Base-by-base conservation (phyloP, 2,797 vertebrate genomes). In the Chiroxiphia lanceolata region DNA sequence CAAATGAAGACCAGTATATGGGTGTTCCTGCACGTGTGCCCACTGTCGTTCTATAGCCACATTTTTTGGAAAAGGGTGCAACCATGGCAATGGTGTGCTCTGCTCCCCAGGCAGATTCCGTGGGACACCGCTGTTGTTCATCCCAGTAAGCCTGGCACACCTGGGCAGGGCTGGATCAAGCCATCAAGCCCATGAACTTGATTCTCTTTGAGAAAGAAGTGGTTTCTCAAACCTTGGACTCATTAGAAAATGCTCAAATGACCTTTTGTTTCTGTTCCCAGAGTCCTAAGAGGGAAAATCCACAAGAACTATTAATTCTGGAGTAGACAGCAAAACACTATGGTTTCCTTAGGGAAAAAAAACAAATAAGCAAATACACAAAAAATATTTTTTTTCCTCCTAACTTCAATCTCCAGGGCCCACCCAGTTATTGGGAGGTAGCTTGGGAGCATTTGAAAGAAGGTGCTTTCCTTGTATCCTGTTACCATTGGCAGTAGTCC, bases 61-160 rank as follows among this genome's bases (percentile, higher is more conserved):
- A 2, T 5, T 11, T 47, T 69, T 47, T 33, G 5, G 20, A 6
- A 18, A 50, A 60, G 47, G 18, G 6, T 15, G 26, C 34, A 79
- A 1, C 27, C 7, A 1, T 27, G 33, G n/a, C 16, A 60, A 38
- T 40, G 10, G 15, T 2, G 1, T 51, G 34, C 48, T 63, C 59
- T 69, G 34, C 26, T 89, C 12, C 79, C 50, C 48, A 44, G 68
- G 9, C 50, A 33, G 53, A 42, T 20, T 8, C 21, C 5, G 2
- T 21, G 25, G 61, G 29, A 34, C n/a, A 13, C 44, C 6, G 17
- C 38, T 65, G 17, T 21, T 45, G 6, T 20, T 53, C 47, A 13
- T 57, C 40, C 31, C 2, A 3, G 27, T 19, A 29, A 75, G 33
- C 54, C 56, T 65, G 45, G 67, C 26, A 42, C 17, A 45, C 23